These are phyloP conservation scores for Rissa tridactyla DNA, from an alignment of 2,113 vertebrate species.

Conservation along the genomic window DNA sequence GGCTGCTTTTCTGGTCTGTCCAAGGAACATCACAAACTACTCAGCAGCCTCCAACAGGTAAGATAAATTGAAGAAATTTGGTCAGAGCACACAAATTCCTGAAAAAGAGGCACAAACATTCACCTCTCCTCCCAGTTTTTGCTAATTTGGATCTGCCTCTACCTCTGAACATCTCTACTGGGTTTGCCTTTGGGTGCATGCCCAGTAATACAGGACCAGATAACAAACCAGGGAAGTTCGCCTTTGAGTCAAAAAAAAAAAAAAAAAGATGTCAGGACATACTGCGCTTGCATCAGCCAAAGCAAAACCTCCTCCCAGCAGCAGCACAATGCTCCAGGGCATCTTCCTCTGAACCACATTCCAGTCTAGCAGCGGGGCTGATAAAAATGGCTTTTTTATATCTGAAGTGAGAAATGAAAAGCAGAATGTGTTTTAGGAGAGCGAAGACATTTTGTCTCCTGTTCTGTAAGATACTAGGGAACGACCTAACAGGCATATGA, in stretches of 20 bases:
- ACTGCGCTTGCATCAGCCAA: slow-evolving; percentile 94
- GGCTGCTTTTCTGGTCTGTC: neutral
- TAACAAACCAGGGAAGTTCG: slow-evolving; percentile 10
- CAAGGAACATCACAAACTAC: neutral
- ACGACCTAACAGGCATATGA: neutral
- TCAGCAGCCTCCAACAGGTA: neutral
- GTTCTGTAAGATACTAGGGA: neutral
- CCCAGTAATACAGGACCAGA: slow-evolving; percentile 29
- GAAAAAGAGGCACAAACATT: neutral
- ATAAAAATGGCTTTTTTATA: slow-evolving; percentile 63
- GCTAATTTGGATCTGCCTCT: neutral
- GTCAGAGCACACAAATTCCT: neutral
- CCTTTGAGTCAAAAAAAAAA: slow-evolving; percentile 4
- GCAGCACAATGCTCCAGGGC: slow-evolving; percentile 93
- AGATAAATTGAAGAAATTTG: neutral
- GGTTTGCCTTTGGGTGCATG: slow-evolving; percentile 35
- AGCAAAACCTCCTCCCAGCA: slow-evolving; percentile 97
- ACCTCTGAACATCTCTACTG: neutral
- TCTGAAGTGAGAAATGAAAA: slow-evolving; percentile 68
- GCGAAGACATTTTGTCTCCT: neutral
- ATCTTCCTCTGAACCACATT: slow-evolving; percentile 87
- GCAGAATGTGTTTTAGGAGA: neutral
- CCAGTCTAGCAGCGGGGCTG: slow-evolving; percentile 86
- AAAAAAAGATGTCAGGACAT: slow-evolving; percentile 43
- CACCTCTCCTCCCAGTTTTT: neutral